A percentile compares a stretch with the other conserved stretches of the same genome.
phyloP scores from a whole-genome alignment of 1,140 invertebrate genomes.

The Caenorhabditis briggsae region DNA sequence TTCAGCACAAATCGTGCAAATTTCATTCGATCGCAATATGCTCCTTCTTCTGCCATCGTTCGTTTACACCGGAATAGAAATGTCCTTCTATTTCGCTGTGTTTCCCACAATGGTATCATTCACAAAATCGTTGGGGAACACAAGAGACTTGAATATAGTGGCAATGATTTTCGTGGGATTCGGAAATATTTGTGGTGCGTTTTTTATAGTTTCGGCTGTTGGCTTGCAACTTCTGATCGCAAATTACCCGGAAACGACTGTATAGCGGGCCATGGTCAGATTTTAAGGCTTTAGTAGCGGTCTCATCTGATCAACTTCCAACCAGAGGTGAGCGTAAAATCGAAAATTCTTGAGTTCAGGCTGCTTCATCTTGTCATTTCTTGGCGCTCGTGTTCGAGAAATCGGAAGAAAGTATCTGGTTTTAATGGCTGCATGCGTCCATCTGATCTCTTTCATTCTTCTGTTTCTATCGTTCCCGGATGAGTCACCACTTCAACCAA shows the following conservation, averaged over 20 bases:
- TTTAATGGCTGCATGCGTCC: background rate
- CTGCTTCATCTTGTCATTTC: background rate
- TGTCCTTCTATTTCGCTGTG: background rate
- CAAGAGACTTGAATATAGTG: slow-evolving; percentile 2
- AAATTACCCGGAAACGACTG: too few relatives aligned
- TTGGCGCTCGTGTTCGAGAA: background rate
- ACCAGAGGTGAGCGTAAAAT: too few relatives aligned
- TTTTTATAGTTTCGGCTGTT: too few relatives aligned
- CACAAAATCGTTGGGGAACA: slow-evolving; percentile 2
- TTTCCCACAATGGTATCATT: slow-evolving; percentile 37
- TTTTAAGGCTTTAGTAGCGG: too few relatives aligned
- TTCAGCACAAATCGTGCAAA: slow-evolving; percentile 26
- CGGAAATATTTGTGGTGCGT: slow-evolving; percentile 6
- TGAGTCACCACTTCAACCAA: background rate
- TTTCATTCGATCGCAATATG: slow-evolving; percentile 26
- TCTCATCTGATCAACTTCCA: too few relatives aligned
- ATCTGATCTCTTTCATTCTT: background rate
- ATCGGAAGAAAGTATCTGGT: background rate
- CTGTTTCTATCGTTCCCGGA: background rate
- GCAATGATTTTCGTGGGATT: background rate
- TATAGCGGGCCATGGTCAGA: too few relatives aligned
- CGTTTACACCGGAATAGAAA: slow-evolving; percentile 27
- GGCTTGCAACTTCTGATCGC: too few relatives aligned
- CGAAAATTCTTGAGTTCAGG: background rate
- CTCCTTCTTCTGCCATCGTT: background rate